phyloP scores from a whole-genome alignment of 2,888 invertebrate species.

The Entomobrya proxima region DNA sequence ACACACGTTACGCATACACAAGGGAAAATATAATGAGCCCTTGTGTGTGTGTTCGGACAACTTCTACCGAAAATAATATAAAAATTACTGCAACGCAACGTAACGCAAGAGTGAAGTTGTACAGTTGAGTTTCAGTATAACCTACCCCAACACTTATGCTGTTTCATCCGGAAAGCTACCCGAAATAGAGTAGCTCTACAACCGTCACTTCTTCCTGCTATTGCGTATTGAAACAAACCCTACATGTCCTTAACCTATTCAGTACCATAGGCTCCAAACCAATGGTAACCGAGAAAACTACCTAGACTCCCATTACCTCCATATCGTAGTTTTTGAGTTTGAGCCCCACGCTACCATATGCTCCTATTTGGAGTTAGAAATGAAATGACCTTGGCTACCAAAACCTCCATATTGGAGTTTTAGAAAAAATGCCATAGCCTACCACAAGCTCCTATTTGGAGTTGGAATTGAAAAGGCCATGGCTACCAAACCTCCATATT shows the following conservation, averaged over 20 bases:
- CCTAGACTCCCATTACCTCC: no score
- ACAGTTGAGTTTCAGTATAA: background rate
- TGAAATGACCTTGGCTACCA: no score
- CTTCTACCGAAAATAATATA: background rate
- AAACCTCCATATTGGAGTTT: no score
- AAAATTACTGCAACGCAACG: background rate
- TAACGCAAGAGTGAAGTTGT: background rate
- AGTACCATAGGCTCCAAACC: no score
- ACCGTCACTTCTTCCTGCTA: conserved; percentile 23
- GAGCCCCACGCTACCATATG: no score
- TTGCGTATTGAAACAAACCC: background rate
- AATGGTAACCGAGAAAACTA: no score
- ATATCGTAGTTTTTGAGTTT: no score
- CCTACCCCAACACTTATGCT: conserved; percentile 62
- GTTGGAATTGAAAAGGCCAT: no score
- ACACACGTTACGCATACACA: background rate
- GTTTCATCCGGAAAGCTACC: conserved; percentile 40
- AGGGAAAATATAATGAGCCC: background rate
- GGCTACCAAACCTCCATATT: no score
- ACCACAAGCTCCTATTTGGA: no score
- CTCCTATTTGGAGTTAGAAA: no score
- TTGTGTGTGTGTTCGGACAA: background rate
- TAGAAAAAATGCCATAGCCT: no score
- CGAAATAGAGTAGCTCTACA: background rate
- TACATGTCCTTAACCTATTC: background rate